Evolutionary conservation across 2,113 vertebrate genomes (phyloP).

Genomic region (Callocephalon fimbriatum): DNA sequence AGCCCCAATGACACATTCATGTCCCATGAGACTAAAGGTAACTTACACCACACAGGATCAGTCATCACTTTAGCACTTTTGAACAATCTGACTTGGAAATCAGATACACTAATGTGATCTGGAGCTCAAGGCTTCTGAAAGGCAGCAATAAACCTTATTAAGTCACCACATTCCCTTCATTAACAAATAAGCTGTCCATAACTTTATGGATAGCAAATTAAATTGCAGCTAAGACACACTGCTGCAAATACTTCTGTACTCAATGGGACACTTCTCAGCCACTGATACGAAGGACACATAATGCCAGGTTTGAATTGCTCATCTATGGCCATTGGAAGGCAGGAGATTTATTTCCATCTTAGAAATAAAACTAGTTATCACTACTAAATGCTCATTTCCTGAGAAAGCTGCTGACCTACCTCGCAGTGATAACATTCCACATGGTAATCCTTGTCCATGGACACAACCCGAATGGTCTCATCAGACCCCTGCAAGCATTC

Average conservation of each 20-base stretch:
- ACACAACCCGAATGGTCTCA: conserved; percentile 95
- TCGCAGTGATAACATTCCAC: conserved; percentile 96
- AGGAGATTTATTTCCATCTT: background rate
- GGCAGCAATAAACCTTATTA: background rate
- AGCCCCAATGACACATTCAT: background rate
- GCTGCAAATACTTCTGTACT: background rate
- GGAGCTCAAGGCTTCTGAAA: background rate
- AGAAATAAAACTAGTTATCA: background rate
- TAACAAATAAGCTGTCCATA: background rate
- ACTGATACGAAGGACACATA: background rate
- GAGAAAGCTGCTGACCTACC: conserved; percentile 76
- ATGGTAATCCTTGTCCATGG: conserved; percentile 97
- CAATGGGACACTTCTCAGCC: background rate
- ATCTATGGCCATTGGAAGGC: background rate
- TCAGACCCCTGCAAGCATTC: conserved; percentile 88
- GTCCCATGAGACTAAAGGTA: background rate
- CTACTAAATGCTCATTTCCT: background rate
- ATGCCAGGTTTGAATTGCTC: background rate
- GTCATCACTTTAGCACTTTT: background rate
- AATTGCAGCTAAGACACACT: background rate
- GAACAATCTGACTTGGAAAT: background rate
- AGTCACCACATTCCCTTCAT: background rate
- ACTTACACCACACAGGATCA: background rate
- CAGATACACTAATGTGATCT: background rate
- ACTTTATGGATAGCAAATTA: background rate